Evolutionary conservation across 1,140 invertebrate species (phyloP).

Genomic region (Neoseiulus cucumeris): DNA sequence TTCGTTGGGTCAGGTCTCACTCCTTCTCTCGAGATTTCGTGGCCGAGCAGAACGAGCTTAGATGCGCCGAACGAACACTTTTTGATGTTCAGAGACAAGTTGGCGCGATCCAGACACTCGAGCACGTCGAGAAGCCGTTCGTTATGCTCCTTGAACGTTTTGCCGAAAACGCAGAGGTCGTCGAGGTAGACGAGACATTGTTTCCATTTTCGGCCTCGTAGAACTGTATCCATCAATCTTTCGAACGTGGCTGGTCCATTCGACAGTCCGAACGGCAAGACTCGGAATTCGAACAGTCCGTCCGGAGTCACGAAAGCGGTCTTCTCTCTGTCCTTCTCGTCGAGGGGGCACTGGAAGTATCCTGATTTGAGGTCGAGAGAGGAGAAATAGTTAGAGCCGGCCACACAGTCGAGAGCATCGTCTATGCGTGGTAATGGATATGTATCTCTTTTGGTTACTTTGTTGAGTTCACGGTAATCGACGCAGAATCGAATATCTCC

Average conservation of each 20-base stretch:
- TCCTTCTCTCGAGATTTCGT: conserved; percentile 22
- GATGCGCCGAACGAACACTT: conserved; percentile 18
- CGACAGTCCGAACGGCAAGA: conserved; percentile 26
- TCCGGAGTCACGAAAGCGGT: conserved; percentile 26
- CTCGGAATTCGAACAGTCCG: not conserved
- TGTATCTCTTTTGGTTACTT: conserved; percentile 26
- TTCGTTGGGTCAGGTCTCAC: conserved; percentile 27
- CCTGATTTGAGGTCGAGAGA: conserved; percentile 31
- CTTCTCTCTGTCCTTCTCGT: conserved; percentile 25
- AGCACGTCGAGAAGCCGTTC: conserved; percentile 12
- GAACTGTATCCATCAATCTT: conserved; percentile 24
- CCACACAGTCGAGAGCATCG: conserved; percentile 26
- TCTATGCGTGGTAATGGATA: conserved; percentile 34
- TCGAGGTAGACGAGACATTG: conserved; percentile 17
- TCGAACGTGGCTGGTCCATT: conserved; percentile 25
- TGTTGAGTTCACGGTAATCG: conserved; percentile 24
- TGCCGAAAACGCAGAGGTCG: conserved; percentile 16
- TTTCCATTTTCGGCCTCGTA: conserved; percentile 20
- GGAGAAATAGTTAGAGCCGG: conserved; percentile 26
- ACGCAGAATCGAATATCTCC: conserved; percentile 25
- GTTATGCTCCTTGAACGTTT: conserved; percentile 16
- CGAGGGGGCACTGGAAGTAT: conserved; percentile 29
- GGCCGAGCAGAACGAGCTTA: conserved; percentile 19
- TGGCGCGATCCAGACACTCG: conserved; percentile 8
- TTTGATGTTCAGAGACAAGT: conserved; percentile 17